A percentile compares a stretch with the other conserved stretches of the same genome.
phyloP scores from a whole-genome alignment of 1,140 invertebrate genomes.

The Pachyrhynchus sulphureomaculatus region DNA sequence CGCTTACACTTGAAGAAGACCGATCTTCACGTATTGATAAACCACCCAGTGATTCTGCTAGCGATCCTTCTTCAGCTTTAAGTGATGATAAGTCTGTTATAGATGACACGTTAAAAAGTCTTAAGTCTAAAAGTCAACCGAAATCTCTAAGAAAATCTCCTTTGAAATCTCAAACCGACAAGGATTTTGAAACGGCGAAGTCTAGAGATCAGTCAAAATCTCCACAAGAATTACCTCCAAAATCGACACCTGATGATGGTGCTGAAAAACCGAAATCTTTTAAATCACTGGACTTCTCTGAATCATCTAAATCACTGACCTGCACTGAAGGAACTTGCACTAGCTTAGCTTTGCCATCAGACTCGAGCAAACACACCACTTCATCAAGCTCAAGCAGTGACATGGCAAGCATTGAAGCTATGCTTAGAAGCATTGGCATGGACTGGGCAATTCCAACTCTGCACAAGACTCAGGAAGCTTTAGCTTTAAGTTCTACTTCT shows the following conservation, averaged over 20 bases:
- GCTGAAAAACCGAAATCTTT: conserved; percentile 3
- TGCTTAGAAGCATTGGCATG: conserved; percentile 61
- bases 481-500: conserved; percentile 63
- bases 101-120: no score
- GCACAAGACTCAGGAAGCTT: conserved; percentile 65
- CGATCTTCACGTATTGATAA: no score
- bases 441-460: conserved; percentile 66
- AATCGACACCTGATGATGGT: background rate
- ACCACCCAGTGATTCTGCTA: no score
- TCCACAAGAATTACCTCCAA: no score
- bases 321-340: conserved; percentile 16
- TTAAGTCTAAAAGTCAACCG: background rate
- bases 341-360: background rate
- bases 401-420: conserved; percentile 58
- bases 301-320: background rate
- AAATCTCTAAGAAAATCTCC: no score
- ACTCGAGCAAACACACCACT: background rate
- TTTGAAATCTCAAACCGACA: no score
- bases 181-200: background rate
- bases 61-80: no score
- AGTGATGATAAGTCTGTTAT: no score
- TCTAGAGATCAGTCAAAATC: background rate
- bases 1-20: no score
- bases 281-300: background rate
- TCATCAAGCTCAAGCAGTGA: conserved; percentile 48